phyloP scores from a whole-genome alignment of 1,140 invertebrate species.

The Arion vulgaris region DNA sequence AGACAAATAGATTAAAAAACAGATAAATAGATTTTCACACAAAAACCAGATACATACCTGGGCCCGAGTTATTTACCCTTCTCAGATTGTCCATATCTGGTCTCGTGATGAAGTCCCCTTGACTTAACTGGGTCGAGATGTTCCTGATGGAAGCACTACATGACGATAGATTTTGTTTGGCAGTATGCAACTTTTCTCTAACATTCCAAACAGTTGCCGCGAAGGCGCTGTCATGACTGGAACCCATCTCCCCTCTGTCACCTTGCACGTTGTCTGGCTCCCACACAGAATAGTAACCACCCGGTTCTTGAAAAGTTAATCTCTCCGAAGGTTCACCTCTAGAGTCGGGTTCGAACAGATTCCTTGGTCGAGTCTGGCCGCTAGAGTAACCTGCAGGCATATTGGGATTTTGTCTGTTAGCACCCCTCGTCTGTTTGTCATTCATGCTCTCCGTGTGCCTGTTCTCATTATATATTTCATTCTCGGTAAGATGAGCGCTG shows the following conservation, averaged over 20 bases:
- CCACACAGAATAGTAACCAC: neutral
- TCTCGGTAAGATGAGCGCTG: neutral
- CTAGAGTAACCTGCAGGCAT: neutral
- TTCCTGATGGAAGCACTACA: neutral
- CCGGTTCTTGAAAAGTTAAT: neutral
- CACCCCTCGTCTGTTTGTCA: neutral
- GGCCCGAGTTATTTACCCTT: neutral
- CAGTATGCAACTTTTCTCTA: neutral
- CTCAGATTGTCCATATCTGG: neutral
- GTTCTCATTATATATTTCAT: neutral
- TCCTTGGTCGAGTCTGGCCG: neutral
- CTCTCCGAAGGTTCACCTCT: neutral
- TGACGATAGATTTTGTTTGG: neutral
- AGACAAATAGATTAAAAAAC: too few species aligned
- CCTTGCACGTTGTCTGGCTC: neutral
- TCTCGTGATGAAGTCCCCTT: neutral
- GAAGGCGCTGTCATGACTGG: neutral
- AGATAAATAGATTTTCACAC: too few species aligned
- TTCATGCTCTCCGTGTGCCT: neutral
- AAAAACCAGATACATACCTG: neutral
- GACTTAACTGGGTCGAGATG: neutral
- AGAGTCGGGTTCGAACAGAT: neutral
- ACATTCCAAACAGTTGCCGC: neutral
- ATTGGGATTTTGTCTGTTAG: neutral
- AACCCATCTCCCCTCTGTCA: neutral